These are phyloP conservation scores for Sebastiscus albofasciatus DNA, from an alignment of 2,797 vertebrate genomes.

Conservation along the genomic window DNA sequence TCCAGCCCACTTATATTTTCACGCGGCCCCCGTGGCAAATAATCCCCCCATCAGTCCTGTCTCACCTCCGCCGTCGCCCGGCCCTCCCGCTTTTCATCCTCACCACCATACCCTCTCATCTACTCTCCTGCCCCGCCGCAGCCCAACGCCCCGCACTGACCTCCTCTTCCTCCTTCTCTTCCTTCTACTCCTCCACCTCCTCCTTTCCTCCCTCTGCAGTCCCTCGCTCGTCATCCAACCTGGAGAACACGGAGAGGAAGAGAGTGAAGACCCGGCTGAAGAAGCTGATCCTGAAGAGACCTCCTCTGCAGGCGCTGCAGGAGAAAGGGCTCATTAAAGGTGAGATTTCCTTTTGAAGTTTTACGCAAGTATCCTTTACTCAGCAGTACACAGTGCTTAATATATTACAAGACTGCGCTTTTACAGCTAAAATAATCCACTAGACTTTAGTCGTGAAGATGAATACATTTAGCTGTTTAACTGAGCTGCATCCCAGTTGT, in stretches of 20 bases:
- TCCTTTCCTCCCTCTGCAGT: constrained; percentile 68
- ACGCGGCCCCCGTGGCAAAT: constrained; percentile 67
- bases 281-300: constrained; percentile 90
- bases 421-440: not conserved
- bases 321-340: constrained; percentile 94
- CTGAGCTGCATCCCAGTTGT: constrained; percentile 16
- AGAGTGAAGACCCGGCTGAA: constrained; percentile 89
- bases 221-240: constrained; percentile 82
- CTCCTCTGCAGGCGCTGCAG: constrained; percentile 90
- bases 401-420: not conserved
- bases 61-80: constrained; percentile 61
- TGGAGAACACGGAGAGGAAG: constrained; percentile 87
- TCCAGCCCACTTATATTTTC: constrained; percentile 75
- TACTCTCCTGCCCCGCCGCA: constrained; percentile 53
- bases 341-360: constrained; percentile 46
- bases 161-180: constrained; percentile 50
- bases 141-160: constrained; percentile 58
- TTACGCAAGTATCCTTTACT: constrained; percentile 17
- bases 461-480: constrained; percentile 9
- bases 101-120: constrained; percentile 75
- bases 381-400: not conserved
- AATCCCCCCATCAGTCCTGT: constrained; percentile 64
- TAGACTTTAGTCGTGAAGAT: not conserved
- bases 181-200: constrained; percentile 31
- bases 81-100: constrained; percentile 75